phyloP scores from a whole-genome alignment of 1,140 invertebrate genomes.

The Goniozus legneri region DNA sequence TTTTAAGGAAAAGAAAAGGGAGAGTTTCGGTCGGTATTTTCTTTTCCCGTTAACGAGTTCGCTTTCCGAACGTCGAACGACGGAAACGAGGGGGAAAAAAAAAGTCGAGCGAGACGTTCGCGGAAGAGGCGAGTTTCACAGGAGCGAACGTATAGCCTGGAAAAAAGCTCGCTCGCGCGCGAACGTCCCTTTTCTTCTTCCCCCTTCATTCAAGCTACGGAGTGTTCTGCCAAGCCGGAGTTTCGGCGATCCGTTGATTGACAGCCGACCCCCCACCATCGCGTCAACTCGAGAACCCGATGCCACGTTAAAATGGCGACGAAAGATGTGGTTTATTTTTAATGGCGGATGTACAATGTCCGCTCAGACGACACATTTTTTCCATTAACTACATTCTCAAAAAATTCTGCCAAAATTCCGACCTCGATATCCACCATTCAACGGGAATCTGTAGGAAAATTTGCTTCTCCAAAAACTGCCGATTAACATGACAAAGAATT shows the following conservation, averaged over 20 bases:
- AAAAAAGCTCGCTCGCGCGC: too few relatives aligned
- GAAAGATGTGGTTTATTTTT: conserved; percentile 47
- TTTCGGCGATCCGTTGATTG: conserved; percentile 45
- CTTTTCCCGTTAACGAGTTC: too few relatives aligned
- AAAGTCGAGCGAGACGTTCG: conserved; percentile 22
- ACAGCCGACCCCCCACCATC: conserved; percentile 35
- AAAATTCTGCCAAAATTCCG: background rate
- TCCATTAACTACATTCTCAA: conserved; percentile 2
- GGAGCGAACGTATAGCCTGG: too few relatives aligned
- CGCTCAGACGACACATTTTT: conserved; percentile 1
- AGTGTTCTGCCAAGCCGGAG: conserved; percentile 7
- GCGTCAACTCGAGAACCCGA: too few relatives aligned
- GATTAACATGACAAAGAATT: too few relatives aligned
- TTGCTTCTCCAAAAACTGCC: too few relatives aligned
- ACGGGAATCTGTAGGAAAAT: too few relatives aligned
- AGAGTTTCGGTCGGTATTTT: too few relatives aligned
- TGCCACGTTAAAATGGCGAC: conserved; percentile 44
- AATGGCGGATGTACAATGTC: conserved; percentile 24
- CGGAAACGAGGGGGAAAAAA: conserved; percentile 13
- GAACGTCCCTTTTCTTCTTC: too few relatives aligned
- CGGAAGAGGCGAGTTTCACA: conserved; percentile 13
- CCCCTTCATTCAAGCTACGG: too few relatives aligned
- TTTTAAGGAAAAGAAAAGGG: too few relatives aligned
- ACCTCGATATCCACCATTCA: background rate
- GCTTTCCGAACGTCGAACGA: conserved; percentile 35